phyloP scores from a whole-genome alignment of 2,797 vertebrate genomes.

The Sebastes cheni region DNA sequence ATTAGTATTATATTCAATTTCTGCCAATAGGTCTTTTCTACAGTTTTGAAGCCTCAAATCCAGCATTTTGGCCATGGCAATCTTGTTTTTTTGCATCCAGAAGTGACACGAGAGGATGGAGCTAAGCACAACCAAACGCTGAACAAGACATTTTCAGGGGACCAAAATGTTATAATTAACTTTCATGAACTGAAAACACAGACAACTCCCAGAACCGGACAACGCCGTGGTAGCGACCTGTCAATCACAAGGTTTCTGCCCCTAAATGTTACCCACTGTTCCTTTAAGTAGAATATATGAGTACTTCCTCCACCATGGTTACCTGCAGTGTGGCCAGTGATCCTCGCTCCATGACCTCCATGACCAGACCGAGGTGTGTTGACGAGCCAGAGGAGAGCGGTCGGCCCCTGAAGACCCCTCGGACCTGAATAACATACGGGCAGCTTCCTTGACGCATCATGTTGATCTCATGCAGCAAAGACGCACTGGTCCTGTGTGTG shows the following conservation, averaged over 20 bases:
- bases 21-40: too few relatives aligned
- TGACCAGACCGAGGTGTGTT: conserved; percentile 75
- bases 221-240: too few relatives aligned
- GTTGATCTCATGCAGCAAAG: conserved; percentile 66
- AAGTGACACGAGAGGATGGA: too few relatives aligned
- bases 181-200: too few relatives aligned
- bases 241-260: too few relatives aligned
- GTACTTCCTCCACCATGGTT: neutral
- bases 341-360: conserved; percentile 84
- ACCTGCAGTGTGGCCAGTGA: conserved; percentile 74
- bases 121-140: too few relatives aligned
- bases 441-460: conserved; percentile 75
- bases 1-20: too few relatives aligned
- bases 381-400: neutral
- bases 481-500: conserved; percentile 29
- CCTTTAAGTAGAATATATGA: neutral
- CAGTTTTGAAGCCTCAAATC: too few relatives aligned
- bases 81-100: too few relatives aligned
- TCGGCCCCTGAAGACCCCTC: conserved; percentile 70
- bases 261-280: neutral
- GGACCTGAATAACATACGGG: conserved; percentile 71
- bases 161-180: too few relatives aligned
- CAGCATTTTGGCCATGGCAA: fast-evolving
- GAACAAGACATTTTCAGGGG: too few relatives aligned
- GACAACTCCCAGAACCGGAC: too few relatives aligned